Evolutionary conservation across 92 coral and sea anemone genomes (phyloP).

Genomic region (Hydrozoanthus gracilis): DNA sequence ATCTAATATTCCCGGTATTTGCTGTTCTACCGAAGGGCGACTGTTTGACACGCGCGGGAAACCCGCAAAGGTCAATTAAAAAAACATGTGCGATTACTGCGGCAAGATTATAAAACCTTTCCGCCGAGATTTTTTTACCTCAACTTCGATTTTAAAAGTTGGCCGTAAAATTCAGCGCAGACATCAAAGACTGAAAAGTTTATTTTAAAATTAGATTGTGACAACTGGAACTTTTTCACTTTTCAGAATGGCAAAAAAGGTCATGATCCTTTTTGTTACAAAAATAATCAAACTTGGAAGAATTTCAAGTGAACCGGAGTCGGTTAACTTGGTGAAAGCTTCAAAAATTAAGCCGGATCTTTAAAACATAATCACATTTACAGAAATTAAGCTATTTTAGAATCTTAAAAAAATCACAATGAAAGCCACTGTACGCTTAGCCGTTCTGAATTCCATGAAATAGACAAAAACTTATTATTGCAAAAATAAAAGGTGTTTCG

Average conservation of each 20-base stretch:
- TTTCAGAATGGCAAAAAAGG: conserved; percentile 29
- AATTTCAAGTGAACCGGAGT: background rate
- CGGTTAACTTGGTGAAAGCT: conserved; percentile 35
- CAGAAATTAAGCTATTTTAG: background rate
- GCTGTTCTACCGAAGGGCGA: conserved; percentile 12
- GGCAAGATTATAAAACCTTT: background rate
- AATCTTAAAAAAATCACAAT: background rate
- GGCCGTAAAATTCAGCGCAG: conserved; percentile 15
- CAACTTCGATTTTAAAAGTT: background rate
- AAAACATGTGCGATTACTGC: conserved; percentile 10
- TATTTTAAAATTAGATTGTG: conserved; percentile 4
- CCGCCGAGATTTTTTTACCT: background rate
- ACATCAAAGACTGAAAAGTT: conserved; percentile 14
- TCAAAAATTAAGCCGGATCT: background rate
- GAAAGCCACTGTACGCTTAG: background rate
- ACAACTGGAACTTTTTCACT: conserved; percentile 5
- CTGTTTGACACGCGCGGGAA: conserved; percentile 29
- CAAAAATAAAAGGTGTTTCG: background rate
- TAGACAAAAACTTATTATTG: background rate
- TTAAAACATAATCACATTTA: background rate
- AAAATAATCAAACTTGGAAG: conserved; percentile 38
- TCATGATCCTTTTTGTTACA: conserved; percentile 46
- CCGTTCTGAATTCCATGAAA: background rate
- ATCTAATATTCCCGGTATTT: background rate
- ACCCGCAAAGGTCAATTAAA: conserved; percentile 38